phyloP scores from a whole-genome alignment of 2,888 invertebrate species.

The Lamproptera curius region DNA sequence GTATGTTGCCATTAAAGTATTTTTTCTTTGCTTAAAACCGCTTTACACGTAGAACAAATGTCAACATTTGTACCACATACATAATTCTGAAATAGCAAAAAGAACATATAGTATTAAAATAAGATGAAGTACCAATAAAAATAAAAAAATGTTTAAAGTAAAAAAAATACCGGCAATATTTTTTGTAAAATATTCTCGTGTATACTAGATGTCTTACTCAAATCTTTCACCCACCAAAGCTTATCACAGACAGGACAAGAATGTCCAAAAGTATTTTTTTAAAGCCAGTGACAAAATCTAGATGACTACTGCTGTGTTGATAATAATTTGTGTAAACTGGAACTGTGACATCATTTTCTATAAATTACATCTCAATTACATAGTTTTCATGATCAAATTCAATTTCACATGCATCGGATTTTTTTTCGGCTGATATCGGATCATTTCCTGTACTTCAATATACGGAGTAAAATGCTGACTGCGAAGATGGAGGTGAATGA shows the following conservation, averaged over 20 bases:
- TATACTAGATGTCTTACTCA: conserved; percentile 12
- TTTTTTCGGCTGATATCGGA: too few relatives aligned
- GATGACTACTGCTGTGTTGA: neutral
- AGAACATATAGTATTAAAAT: too few relatives aligned
- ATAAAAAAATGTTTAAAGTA: too few relatives aligned
- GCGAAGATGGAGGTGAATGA: too few relatives aligned
- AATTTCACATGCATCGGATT: too few relatives aligned
- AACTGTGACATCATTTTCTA: neutral
- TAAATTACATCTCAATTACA: too few relatives aligned
- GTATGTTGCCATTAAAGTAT: neutral
- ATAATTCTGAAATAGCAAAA: too few relatives aligned
- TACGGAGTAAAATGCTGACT: too few relatives aligned
- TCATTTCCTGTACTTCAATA: too few relatives aligned
- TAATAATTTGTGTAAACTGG: conserved; percentile 1
- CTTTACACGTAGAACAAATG: neutral
- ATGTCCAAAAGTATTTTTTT: conserved; percentile 19
- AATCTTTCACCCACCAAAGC: conserved; percentile 22
- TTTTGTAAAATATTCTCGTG: conserved; percentile 28
- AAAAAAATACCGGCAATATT: neutral
- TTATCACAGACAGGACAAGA: conserved; percentile 20
- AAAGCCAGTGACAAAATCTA: neutral
- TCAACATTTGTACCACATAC: neutral
- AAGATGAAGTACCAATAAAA: too few relatives aligned
- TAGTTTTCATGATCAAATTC: too few relatives aligned
- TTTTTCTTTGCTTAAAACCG: neutral